Percentiles rank a stretch among this genome's conserved stretches.
Conservation (phyloP, 1,140 invertebrate genomes). For the Cepaea nemoralis region DNA sequence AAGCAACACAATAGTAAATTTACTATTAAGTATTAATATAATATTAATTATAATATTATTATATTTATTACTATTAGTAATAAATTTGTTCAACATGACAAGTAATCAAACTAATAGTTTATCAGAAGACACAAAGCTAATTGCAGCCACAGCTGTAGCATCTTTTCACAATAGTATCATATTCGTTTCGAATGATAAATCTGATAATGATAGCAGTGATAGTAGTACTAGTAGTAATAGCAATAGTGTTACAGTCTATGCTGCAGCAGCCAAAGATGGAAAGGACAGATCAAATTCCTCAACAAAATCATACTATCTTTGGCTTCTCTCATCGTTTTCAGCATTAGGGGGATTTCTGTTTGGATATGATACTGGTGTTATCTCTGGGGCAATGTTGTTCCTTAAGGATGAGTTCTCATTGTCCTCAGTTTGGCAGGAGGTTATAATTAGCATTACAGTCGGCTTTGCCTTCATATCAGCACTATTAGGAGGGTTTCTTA, state of each 20-base stretch:
- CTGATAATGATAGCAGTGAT: neutral
- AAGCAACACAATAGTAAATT: too few species aligned
- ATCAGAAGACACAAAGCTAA: slow-evolving; percentile 10
- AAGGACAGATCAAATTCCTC: neutral
- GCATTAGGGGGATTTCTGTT: slow-evolving; percentile 78
- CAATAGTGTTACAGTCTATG: neutral
- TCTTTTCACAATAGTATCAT: neutral
- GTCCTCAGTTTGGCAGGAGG: slow-evolving; percentile 71
- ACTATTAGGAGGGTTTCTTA: slow-evolving; percentile 70
- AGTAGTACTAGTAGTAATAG: neutral
- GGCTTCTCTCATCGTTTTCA: slow-evolving; percentile 73
- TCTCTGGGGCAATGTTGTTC: slow-evolving; percentile 22
- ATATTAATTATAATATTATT: too few species aligned
- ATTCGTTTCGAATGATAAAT: neutral
- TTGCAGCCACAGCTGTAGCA: slow-evolving; percentile 7
- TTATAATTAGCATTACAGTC: slow-evolving; percentile 73
- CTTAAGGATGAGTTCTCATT: slow-evolving; percentile 60
- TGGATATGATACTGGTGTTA: slow-evolving; percentile 79
- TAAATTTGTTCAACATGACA: too few species aligned
- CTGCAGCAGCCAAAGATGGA: neutral
- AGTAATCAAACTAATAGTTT: too few species aligned
- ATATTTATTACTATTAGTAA: too few species aligned
- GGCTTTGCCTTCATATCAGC: slow-evolving; percentile 54
- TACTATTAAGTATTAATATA: too few species aligned
- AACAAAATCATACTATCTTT: slow-evolving; percentile 9